Evolutionary conservation across 2,113 vertebrate species (phyloP), one percentile per base, ranked within the genome.

Genomic region (Dendropsophus ebraccatus): DNA sequence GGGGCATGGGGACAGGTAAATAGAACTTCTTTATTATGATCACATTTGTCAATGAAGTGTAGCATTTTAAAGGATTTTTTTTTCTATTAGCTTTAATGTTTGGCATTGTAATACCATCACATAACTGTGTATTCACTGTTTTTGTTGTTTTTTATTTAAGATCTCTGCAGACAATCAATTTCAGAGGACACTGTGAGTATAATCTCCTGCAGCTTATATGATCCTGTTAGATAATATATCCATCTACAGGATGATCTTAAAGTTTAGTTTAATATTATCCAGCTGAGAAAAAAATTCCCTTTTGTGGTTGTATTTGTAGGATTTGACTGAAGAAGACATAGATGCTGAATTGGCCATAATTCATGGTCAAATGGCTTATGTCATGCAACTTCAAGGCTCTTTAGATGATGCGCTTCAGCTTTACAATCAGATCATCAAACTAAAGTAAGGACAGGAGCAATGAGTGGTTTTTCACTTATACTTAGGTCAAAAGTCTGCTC

Each of bases 401-500:
- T 96, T 94, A 12, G 98, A 99, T 21, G 97, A 98, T 13, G 97
- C 98, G 4, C 90, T 99, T 87, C 97, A 99, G 89, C 97, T 99
- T 88, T 99, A 99, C 93, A 99, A 99, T 93, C 98, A 99, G 92
- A 98, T 99, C 89, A 97, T 99, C 89, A 99, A 99, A 89, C 92
- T 99, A 84, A 99, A 99, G 97, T 99, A 91, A 94, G 96, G 89
- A 58, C 9, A n/a, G 21, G 45, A 30, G 11, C 10, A 32, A 19
- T 7, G 5, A 35, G 1, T 25, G 37, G 10, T 10, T 21, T 49
- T 21, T 8, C 35, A 14, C 37, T 41, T 73, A 1, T 45, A 25
- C 21, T 25, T 50, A 0, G 17, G 12, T 6, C 28, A 32, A 4
- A 19, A 19, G 45, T 14, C 6, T 17, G 17, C n/a, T 50, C 30